Base-by-base conservation (phyloP, 2,888 invertebrate species). In the Tenthredo amoena region DNA sequence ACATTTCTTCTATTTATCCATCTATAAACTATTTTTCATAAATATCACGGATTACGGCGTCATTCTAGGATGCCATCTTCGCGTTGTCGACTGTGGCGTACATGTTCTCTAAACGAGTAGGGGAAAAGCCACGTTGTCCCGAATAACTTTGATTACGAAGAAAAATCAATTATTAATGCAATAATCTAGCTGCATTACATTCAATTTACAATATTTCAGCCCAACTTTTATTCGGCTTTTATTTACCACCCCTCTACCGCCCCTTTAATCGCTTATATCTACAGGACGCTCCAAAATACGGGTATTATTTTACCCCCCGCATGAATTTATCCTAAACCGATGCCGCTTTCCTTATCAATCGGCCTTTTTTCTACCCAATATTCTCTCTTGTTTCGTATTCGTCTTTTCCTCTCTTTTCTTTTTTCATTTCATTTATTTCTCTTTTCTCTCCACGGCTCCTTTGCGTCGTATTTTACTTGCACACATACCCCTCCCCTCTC, bases 11-110 rank as follows among this genome's bases (percentile, higher is more conserved):
- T 4, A 37, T 10, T 50, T 18, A 83, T n/a, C 34, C 31, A 34
- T 47, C 12, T 10, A 5, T 26, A 47, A 50, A n/a, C 2, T 40
- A 37, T 47, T 47, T 47, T 71, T 71, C 83, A 47, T n/a, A 21
- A 85, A 84, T 85, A 86, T 86, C 79, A 84, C 74, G 88, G 86
- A 87, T 87, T 89, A 90, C 92, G 91, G 92, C 92, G 92, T 92
- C 92, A 91, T 90, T 91, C 91, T 88, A 88, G 91, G 91, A 90
- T 92, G 92, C 92, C 92, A 92, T 92, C 90, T 92, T 92, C 91
- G 89, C 90, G 90, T 89, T 88, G 89, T 89, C 89, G 90, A 90
- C 88, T 88, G 89, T 89, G 89, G 90, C 90, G 90, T 91, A 89
- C 88, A 88, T 89, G 89, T 83, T 47, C 90, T 88, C 86, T 88